Conservation (phyloP, 2,797 vertebrate species). For the Mormyrus hasselquistii region DNA sequence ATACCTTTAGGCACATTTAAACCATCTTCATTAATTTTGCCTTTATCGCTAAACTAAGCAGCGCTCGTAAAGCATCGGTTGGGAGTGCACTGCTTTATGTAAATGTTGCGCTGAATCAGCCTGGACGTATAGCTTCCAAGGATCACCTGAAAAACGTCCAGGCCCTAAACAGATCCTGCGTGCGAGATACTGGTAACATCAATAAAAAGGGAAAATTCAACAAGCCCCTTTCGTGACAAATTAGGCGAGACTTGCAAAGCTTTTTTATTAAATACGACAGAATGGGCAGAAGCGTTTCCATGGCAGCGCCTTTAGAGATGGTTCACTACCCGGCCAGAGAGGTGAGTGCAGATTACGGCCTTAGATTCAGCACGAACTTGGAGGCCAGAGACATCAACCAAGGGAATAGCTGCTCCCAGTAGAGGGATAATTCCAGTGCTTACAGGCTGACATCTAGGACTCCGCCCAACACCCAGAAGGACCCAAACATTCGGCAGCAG, state of each 20-base stretch:
- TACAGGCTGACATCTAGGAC: not conserved
- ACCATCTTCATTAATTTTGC: not conserved
- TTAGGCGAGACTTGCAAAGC: not conserved
- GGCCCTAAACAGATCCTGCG: not conserved
- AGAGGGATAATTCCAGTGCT: not conserved
- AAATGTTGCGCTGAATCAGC: not conserved
- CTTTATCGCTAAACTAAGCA: not conserved
- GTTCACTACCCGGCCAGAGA: not conserved
- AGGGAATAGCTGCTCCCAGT: not conserved
- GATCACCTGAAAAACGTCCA: not conserved
- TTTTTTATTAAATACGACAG: not conserved
- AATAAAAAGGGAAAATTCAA: not conserved
- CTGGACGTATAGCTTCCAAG: not conserved
- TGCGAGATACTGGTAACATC: not conserved
- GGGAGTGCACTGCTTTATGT: not conserved
- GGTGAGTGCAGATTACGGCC: not conserved
- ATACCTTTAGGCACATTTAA: not conserved
- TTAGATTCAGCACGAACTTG: not conserved
- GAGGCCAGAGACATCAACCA: not conserved
- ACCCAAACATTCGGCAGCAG: not conserved
- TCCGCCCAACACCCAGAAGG: not conserved
- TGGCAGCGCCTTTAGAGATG: not conserved
- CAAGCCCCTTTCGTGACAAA: not conserved
- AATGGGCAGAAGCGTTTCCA: not conserved
- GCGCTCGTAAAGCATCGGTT: not conserved